Evolutionary conservation across 2,113 vertebrate species (phyloP), one percentile per base, ranked within the genome.

Genomic region (Etia nguti): DNA sequence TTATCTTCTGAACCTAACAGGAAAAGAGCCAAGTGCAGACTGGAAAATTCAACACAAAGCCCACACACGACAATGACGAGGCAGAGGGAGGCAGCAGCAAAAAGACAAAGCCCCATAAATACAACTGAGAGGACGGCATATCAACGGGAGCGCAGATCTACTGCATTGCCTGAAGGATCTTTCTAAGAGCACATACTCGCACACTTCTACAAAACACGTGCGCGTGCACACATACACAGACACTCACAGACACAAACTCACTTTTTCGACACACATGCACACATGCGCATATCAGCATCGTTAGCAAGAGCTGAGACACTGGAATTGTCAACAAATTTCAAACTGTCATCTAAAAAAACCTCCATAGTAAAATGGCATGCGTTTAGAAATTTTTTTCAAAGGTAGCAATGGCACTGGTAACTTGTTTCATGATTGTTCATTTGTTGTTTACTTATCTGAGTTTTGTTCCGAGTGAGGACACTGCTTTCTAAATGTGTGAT

Each of bases 341-440:
- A 93, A 86, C 90, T 88, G 87, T 92, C 90, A 91, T 95, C 92
- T 91, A 92, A 93, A 92, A 93, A 90, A 93, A 90, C 85, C 89
- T 93, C 86, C 95, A 95, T 95, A 95, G 95, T 94, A 94, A 95
- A 94, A 95, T 82, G 95, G 96, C 96, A 97, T 97, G 96, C 95
- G 94, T 96, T 96, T 96, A 96, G 95, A 95, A 89, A 60, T 96
- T 92, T 82, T 94, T 96, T 96, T 92, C 84, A 77, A 87, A 94
- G 94, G 93, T 96, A 95, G 95, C 90, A 92, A 93, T 94, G 92
- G 95, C 95, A 94, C 94, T 95, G 94, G 93, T 95, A 92, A 95
- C 95, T 95, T 93, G 93, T 95, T 95, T 92, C 92, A 95, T 94
- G 93, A 94, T 94, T 88, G 93, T 94, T 95, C 60, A 92, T 96